These are phyloP conservation scores for Ophioninae sp. DNA, from an alignment of 2,888 invertebrate genomes.

Conservation along the genomic window DNA sequence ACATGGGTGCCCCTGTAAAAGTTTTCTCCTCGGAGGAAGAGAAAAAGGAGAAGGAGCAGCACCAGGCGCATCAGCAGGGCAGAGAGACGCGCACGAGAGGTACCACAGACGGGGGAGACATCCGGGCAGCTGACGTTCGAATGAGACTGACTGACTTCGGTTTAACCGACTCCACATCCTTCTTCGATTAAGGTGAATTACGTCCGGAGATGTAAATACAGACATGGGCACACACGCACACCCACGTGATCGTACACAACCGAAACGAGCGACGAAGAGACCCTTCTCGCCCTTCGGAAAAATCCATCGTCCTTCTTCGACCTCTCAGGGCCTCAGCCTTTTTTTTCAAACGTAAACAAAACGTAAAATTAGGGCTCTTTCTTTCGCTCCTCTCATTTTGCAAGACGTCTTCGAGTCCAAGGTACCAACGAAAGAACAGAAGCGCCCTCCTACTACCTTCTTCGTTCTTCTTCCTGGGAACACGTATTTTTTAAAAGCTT, in stretches of 20 bases:
- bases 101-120: conserved; percentile 80
- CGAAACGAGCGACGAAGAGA: conserved; percentile 6
- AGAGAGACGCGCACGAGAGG: conserved; percentile 60
- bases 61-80: conserved; percentile 52
- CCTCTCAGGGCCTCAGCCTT: conserved; percentile 22
- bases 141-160: conserved; percentile 80
- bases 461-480: conserved; percentile 15
- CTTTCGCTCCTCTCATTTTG: conserved; percentile 38
- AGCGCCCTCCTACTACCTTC: not conserved
- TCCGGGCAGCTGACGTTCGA: conserved; percentile 81
- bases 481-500: conserved; percentile 35
- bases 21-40: conserved; percentile 70
- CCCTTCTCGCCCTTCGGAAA: conserved; percentile 43
- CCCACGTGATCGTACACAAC: conserved; percentile 5
- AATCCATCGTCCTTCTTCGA: conserved; percentile 53
- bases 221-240: conserved; percentile 3
- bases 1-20: conserved; percentile 79
- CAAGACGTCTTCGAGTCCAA: not conserved
- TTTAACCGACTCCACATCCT: conserved; percentile 81
- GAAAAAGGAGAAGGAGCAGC: conserved; percentile 40
- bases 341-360: conserved; percentile 54
- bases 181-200: conserved; percentile 80
- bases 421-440: not conserved
- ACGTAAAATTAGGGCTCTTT: conserved; percentile 2
- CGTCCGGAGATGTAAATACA: conserved; percentile 72